phyloP scores from a whole-genome alignment of 2,888 invertebrate genomes.

The Neoscelio sp. region DNA sequence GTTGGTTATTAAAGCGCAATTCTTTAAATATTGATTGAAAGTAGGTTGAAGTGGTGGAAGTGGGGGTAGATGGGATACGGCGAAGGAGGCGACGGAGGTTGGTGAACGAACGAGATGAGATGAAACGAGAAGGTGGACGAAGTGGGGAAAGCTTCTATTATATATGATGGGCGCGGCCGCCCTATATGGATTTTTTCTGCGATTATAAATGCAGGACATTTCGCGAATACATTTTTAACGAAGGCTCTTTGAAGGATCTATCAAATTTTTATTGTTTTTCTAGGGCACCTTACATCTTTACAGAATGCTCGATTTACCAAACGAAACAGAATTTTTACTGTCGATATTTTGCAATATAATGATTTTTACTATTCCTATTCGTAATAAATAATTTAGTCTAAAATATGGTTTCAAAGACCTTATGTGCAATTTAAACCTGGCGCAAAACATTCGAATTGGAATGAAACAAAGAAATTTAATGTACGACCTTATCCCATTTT shows the following conservation, averaged over 20 bases:
- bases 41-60: constrained; percentile 72
- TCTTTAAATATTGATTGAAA: constrained; percentile 82
- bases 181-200: constrained; percentile 79
- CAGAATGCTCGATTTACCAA: no score
- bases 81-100: constrained; percentile 74
- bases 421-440: no score
- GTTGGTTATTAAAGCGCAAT: constrained; percentile 82
- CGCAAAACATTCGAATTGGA: no score
- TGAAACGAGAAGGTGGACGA: constrained; percentile 76
- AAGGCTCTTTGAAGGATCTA: constrained; percentile 33
- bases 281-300: constrained; percentile 19
- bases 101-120: constrained; percentile 76
- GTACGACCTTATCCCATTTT: no score
- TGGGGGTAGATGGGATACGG: constrained; percentile 68
- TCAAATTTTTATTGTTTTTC: constrained; percentile 36
- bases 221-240: constrained; percentile 76
- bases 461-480: no score
- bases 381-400: no score
- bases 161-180: constrained; percentile 82
- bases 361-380: no score
- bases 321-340: no score
- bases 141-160: constrained; percentile 80
- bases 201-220: constrained; percentile 78
- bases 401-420: no score
- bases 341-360: no score